These are phyloP conservation scores for Calephelis virginiensis DNA, from an alignment of 1,140 invertebrate species.

Conservation along the genomic window DNA sequence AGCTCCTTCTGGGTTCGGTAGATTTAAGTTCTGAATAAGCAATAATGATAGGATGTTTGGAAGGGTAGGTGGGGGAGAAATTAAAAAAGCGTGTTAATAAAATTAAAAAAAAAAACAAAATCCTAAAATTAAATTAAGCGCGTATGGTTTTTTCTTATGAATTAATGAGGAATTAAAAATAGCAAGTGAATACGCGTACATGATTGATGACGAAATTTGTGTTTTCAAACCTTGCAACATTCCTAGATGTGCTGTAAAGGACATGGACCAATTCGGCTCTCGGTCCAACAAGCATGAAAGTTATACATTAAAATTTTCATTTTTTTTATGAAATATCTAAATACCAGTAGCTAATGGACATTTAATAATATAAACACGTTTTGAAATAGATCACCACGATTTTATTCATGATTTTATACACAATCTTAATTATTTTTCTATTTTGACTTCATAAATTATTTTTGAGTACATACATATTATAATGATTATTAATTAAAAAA, in stretches of 20 bases:
- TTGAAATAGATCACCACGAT: no score
- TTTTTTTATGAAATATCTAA: no score
- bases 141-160: slow-evolving; percentile 21
- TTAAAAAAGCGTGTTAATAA: slow-evolving; percentile 80
- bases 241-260: slow-evolving; percentile 18
- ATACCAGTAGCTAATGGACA: no score
- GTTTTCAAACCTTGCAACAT: slow-evolving; percentile 3
- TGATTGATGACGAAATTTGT: slow-evolving; percentile 52
- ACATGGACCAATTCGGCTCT: no score
- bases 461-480: no score
- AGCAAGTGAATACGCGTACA: slow-evolving; percentile 39
- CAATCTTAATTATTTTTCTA: no score
- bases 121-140: slow-evolving; percentile 37
- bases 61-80: slow-evolving; percentile 57
- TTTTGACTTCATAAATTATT: no score
- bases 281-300: no score
- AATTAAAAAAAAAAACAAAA: slow-evolving; percentile 76
- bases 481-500: no score
- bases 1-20: slow-evolving; percentile 56
- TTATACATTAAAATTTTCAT: no score
- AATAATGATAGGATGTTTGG: slow-evolving; percentile 55
- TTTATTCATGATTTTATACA: no score
- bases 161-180: slow-evolving; percentile 19
- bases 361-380: no score
- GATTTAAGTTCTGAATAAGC: slow-evolving; percentile 69